These are phyloP conservation scores for Drosophila mauritiana DNA, from an alignment of 1,140 invertebrate species.

Conservation along the genomic window DNA sequence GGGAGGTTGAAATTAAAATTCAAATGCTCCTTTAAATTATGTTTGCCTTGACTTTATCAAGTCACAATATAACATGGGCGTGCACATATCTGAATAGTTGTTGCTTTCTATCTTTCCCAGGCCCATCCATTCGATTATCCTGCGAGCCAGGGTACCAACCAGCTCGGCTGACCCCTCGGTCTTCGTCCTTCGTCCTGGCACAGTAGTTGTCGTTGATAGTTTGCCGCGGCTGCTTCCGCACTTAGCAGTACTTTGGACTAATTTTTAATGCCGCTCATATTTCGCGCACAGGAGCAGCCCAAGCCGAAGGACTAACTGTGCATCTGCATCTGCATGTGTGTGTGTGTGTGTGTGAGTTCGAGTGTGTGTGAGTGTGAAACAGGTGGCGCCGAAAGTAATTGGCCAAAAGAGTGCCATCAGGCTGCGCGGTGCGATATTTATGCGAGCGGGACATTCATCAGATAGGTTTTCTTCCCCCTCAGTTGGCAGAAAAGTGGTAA, in stretches of 20 bases:
- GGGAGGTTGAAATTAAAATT: neutral
- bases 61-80: no score
- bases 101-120: neutral
- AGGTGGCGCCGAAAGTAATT: conserved; percentile 71
- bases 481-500: neutral
- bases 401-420: conserved; percentile 57
- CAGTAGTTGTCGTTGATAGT: conserved; percentile 57
- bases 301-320: conserved; percentile 13
- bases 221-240: conserved; percentile 63
- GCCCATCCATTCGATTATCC: no score
- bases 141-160: neutral
- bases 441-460: conserved; percentile 29
- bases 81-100: no score
- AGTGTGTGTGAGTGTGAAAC: conserved; percentile 24
- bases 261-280: conserved; percentile 79
- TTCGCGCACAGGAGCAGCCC: conserved; percentile 36
- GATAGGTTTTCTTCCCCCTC: conserved; percentile 7
- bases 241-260: conserved; percentile 78
- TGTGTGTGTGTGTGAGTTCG: neutral
- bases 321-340: conserved; percentile 5
- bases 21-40: neutral
- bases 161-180: neutral
- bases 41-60: no score
- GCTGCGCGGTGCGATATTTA: conserved; percentile 12
- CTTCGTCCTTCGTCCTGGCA: neutral